A percentile compares a stretch with the other conserved stretches of the same genome.
Conservation (phyloP, 2,888 invertebrate genomes). For the Camptogramma bilineatum region DNA sequence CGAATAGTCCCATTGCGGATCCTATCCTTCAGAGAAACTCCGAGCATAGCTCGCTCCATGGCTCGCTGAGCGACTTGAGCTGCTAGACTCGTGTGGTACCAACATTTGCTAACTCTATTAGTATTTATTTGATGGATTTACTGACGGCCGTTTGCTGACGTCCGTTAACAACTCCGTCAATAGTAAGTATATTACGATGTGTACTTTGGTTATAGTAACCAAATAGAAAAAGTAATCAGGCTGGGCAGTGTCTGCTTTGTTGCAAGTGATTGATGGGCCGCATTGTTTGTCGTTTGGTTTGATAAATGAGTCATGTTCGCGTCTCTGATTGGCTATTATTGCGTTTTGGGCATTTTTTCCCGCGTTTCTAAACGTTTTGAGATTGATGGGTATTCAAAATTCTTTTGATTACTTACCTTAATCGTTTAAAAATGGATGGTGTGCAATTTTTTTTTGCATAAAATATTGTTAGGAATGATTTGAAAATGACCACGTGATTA, state of each 20-base stretch:
- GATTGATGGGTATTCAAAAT: constrained; percentile 2
- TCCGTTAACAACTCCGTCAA: neutral
- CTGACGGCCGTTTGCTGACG: neutral
- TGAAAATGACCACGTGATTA: too few species aligned
- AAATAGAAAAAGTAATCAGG: constrained; percentile 67
- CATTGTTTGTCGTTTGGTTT: constrained; percentile 75
- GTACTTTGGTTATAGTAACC: constrained; percentile 52
- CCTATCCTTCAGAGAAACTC: too few species aligned
- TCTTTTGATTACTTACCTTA: neutral
- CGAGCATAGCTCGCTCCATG: too few species aligned
- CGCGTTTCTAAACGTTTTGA: constrained; percentile 10
- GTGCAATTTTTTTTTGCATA: neutral
- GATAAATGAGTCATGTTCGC: constrained; percentile 74
- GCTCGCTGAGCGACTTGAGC: too few species aligned
- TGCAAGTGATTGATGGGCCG: constrained; percentile 74
- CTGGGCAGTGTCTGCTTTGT: constrained; percentile 74
- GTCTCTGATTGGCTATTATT: constrained; percentile 66
- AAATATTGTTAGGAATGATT: too few species aligned
- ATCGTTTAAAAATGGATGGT: neutral
- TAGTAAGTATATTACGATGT: constrained; percentile 39
- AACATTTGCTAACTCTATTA: too few species aligned
- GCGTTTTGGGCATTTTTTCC: constrained; percentile 49
- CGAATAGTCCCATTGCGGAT: too few species aligned
- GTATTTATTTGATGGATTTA: too few species aligned
- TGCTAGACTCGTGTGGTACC: too few species aligned